Evolutionary conservation across 2,888 invertebrate genomes (phyloP), one percentile per base, ranked within the genome.

Genomic region (Pogonocherus hispidulus): DNA sequence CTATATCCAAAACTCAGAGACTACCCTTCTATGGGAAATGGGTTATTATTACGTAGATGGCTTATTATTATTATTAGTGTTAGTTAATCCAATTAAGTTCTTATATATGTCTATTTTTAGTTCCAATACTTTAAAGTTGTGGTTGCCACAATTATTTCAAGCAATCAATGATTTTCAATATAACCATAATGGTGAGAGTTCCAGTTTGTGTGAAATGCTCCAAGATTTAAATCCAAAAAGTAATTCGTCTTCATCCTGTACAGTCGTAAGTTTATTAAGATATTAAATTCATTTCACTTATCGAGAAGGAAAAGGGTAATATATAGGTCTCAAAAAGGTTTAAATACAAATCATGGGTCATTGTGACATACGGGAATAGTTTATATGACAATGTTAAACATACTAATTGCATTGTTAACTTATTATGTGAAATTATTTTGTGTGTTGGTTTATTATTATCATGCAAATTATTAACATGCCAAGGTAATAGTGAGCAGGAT

Each of bases 91-190:
- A n/a, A n/a, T n/a, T n/a, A n/a, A n/a, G n/a, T n/a, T n/a, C n/a
- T n/a, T n/a, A n/a, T n/a, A n/a, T n/a, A n/a, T n/a, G n/a, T n/a
- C n/a, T n/a, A n/a, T n/a, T 75, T 81, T 69, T 63, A 85, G 85
- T 63, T 70, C 92, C 73, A 95, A 95, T 80, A 94, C 95, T 0
- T 86, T 96, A 46, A 91, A 94, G 16, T 88, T 96, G 32, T 96
- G 96, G 95, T 89, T 95, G 74, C 96, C 96, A 0, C 94, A 95
- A 81, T 87, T 96, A 16, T 95, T 95, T 73, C 90, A 93, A 57
- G 91, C 93, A 83, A 91, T 92, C 46, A 84, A 82, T 69, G 84
- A 85, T 59, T 85, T 84, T 66, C 74, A 82, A 35, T 41, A 52
- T 9, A 56, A 70, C 16, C 75, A 84, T 63, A 80, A 81, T 55